Evolutionary conservation across 2,888 invertebrate genomes (phyloP).

Genomic region (Portevinia maculata): DNA sequence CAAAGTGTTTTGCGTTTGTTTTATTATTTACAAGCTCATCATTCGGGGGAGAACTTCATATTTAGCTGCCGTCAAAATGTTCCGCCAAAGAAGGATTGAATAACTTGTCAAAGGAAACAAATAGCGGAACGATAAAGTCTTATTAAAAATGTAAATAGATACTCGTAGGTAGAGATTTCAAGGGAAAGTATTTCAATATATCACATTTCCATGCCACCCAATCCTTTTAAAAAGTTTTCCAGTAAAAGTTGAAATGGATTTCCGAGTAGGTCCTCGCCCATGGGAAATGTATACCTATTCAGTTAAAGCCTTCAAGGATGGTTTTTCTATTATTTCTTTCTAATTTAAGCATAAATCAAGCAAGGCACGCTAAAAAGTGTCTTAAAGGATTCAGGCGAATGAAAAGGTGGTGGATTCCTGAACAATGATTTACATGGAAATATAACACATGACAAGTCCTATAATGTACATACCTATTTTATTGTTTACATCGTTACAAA

Average conservation of each 20-base stretch:
- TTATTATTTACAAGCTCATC: constrained; percentile 14
- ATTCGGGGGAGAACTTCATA: not conserved
- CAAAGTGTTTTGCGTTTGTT: constrained; percentile 42
- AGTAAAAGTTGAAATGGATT: constrained; percentile 3
- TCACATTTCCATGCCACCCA: constrained; percentile 14
- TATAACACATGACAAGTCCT: constrained; percentile 13
- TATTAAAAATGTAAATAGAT: constrained; percentile 26
- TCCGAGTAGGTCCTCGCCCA: not conserved
- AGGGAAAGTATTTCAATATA: constrained; percentile 7
- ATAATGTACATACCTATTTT: no score
- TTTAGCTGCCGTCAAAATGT: no score
- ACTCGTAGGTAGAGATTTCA: no score
- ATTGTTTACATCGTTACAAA: constrained; percentile 6
- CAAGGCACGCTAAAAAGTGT: constrained; percentile 17
- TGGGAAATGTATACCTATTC: no score
- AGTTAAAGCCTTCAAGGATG: not conserved
- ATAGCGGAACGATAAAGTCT: constrained; percentile 25
- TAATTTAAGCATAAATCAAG: constrained; percentile 41
- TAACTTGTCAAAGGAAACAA: no score
- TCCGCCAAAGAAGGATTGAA: no score
- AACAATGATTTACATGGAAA: constrained; percentile 27
- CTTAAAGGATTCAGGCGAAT: not conserved
- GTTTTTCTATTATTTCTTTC: constrained; percentile 36
- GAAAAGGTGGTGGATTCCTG: not conserved
- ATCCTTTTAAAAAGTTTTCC: constrained; percentile 1